These are phyloP conservation scores for Sycophila sp. DNA, from an alignment of 1,140 invertebrate genomes.

Conservation along the genomic window DNA sequence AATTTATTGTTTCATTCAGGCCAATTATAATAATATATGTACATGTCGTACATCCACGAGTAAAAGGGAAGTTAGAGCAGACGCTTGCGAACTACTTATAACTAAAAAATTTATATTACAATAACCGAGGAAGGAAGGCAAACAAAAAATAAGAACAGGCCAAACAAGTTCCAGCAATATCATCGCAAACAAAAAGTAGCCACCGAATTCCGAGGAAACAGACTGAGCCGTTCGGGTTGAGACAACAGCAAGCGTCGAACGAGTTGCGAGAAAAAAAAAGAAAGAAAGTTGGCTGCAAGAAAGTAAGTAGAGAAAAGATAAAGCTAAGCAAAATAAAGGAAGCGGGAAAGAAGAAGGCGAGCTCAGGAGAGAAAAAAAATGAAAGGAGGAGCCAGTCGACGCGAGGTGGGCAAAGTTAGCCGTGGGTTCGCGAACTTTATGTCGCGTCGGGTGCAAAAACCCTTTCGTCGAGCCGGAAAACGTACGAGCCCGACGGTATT, in stretches of 20 bases:
- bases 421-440: constrained; percentile 1
- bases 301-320: background rate
- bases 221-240: background rate
- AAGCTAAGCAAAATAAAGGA: too few species aligned
- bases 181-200: constrained; percentile 1
- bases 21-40: too few species aligned
- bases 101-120: too few species aligned
- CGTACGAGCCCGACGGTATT: background rate
- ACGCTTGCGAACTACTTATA: too few species aligned
- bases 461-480: constrained; percentile 1
- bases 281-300: background rate
- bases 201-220: background rate
- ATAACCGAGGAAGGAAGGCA: too few species aligned
- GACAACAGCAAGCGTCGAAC: background rate
- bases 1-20: too few species aligned
- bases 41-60: too few species aligned
- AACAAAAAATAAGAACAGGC: too few species aligned
- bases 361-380: background rate
- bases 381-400: background rate
- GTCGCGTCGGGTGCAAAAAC: constrained; percentile 12
- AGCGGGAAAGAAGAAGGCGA: background rate
- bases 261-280: background rate
- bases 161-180: too few species aligned
- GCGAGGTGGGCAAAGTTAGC: constrained; percentile 20
- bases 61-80: too few species aligned